Conservation (phyloP, 2,888 invertebrate species). For the Portevinia maculata region DNA sequence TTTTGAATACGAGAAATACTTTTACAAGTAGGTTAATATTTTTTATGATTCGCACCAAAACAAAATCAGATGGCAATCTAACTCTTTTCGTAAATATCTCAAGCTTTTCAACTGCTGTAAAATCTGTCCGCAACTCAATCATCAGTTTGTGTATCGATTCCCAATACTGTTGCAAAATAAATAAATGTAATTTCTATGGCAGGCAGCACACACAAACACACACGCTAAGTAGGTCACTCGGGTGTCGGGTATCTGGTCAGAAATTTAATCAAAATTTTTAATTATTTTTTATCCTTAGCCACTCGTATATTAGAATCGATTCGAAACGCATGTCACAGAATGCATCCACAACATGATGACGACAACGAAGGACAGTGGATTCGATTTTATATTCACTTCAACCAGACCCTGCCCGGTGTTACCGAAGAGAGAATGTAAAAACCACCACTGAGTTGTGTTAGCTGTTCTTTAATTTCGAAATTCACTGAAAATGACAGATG, state of each 20-base stretch:
- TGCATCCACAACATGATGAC: conserved; percentile 3
- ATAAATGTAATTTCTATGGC: no score
- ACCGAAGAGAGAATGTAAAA: conserved; percentile 27
- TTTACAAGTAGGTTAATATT: no score
- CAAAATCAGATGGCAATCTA: no score
- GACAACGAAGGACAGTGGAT: conserved; percentile 4
- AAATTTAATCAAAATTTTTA: conserved; percentile 21
- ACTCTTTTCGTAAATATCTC: no score
- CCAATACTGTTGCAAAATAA: no score
- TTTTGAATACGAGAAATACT: no score
- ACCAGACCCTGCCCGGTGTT: not conserved
- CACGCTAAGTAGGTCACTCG: conserved; percentile 13
- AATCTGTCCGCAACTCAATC: no score
- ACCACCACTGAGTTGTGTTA: conserved; percentile 44
- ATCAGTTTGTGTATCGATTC: no score
- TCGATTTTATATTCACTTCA: conserved; percentile 23
- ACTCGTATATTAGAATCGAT: not conserved
- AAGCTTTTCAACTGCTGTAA: no score
- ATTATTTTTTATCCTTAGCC: conserved; percentile 19
- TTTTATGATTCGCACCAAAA: no score
- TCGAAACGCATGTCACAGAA: not conserved
- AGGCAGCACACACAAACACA: no score
- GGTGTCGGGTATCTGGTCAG: not conserved
- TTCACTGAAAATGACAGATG: conserved; percentile 46
- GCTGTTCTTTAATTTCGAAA: conserved; percentile 42